These are phyloP conservation scores for Myrmecobius fasciatus DNA, from an alignment of 2,113 vertebrate genomes.

Conservation along the genomic window DNA sequence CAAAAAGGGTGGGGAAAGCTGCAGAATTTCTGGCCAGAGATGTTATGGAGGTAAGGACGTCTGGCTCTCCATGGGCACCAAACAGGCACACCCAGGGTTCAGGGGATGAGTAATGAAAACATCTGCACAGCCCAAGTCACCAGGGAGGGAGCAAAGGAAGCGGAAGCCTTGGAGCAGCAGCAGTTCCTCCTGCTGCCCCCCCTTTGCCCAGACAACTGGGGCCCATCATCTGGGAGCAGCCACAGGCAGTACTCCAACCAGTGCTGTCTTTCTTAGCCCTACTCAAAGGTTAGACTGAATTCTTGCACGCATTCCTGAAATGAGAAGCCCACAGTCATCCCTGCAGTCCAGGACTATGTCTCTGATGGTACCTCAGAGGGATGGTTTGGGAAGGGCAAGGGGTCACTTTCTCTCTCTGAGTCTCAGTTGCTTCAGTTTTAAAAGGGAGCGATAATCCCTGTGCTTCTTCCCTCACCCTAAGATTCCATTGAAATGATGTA, in stretches of 20 bases:
- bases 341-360: neutral
- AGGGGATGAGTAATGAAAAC: neutral
- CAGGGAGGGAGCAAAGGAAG: neutral
- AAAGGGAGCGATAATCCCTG: neutral
- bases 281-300: neutral
- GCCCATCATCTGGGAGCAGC: neutral
- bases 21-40: neutral
- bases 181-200: neutral
- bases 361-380: neutral
- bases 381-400: neutral
- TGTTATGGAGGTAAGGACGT: neutral
- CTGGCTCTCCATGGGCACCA: neutral
- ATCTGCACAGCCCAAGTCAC: neutral
- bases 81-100: neutral
- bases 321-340: neutral
- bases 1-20: neutral
- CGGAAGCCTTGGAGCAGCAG: neutral
- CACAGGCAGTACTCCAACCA: neutral
- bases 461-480: neutral
- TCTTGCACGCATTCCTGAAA: neutral
- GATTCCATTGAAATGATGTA: neutral
- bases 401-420: neutral
- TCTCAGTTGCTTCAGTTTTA: conserved; percentile 36
- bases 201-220: neutral
- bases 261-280: neutral